A percentile compares a stretch with the other conserved stretches of the same genome.
phyloP scores from a whole-genome alignment of 2,113 vertebrate species.

The Peromyscus leucopus region DNA sequence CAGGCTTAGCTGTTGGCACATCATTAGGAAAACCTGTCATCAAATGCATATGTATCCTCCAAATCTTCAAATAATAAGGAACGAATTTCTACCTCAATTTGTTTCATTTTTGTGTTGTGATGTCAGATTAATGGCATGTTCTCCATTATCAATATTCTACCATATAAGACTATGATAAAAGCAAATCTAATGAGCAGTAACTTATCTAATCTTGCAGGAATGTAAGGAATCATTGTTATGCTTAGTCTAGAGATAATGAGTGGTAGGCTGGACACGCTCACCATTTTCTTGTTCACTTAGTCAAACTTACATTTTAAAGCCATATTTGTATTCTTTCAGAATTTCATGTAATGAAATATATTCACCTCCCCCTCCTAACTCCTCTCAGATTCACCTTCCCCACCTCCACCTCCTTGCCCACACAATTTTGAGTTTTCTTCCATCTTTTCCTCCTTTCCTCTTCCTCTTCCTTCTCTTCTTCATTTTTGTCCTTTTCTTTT shows the following conservation, averaged over 20 bases:
- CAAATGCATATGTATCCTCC: neutral
- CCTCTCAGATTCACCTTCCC: neutral
- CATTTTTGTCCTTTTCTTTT: neutral
- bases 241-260: neutral
- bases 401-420: neutral
- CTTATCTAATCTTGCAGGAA: neutral
- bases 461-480: neutral
- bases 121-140: neutral
- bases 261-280: neutral
- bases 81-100: neutral
- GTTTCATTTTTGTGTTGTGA: neutral
- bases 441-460: neutral
- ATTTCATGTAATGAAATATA: neutral
- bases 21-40: neutral
- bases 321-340: neutral
- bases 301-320: neutral
- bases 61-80: neutral
- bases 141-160: neutral
- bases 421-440: neutral
- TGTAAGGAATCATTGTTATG: neutral
- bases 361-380: neutral
- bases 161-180: neutral
- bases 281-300: neutral
- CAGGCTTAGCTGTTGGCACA: neutral
- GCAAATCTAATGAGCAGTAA: neutral